These are phyloP conservation scores for Acropora tenuis DNA, from an alignment of 64 coral and sea anemone species.

Conservation along the genomic window DNA sequence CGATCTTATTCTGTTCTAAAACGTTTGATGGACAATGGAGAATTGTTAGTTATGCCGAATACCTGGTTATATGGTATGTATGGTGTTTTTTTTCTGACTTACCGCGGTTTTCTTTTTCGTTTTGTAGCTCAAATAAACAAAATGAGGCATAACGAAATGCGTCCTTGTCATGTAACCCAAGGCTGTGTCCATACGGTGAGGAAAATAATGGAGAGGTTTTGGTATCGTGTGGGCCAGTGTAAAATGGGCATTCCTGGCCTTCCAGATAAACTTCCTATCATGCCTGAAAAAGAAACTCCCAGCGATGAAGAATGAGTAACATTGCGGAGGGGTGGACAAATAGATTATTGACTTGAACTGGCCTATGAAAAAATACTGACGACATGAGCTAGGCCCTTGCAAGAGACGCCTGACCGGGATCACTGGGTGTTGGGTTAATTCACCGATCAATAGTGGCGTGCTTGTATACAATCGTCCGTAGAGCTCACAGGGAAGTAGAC, in stretches of 20 bases:
- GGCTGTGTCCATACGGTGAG: conserved; percentile 23
- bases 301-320: background rate
- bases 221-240: background rate
- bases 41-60: too few species aligned
- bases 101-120: background rate
- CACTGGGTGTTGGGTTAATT: background rate
- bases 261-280: background rate
- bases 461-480: too few species aligned
- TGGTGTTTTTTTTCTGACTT: background rate
- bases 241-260: background rate
- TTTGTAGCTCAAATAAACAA: background rate
- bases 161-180: background rate
- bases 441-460: background rate
- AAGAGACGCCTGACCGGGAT: background rate
- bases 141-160: background rate
- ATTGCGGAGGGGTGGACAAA: background rate
- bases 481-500: too few species aligned
- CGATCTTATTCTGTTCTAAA: too few species aligned
- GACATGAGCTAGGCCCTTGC: background rate
- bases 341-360: background rate
- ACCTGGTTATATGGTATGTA: too few species aligned
- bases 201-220: conserved; percentile 19
- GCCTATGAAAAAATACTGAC: background rate
- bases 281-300: background rate
- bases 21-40: too few species aligned